phyloP scores from a whole-genome alignment of 2,888 invertebrate species.

The Brenthis hecate region DNA sequence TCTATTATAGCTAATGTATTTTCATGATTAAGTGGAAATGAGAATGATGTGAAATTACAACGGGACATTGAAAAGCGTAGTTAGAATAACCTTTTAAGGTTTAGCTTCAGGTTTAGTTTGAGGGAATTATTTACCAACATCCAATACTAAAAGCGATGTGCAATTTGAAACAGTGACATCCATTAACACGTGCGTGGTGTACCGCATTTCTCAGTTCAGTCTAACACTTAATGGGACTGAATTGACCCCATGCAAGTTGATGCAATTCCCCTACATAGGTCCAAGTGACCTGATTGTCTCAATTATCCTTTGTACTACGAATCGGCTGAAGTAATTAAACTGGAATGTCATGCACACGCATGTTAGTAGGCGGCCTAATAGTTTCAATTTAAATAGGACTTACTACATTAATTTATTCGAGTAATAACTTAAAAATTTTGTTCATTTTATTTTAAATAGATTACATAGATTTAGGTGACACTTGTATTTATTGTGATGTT shows the following conservation, averaged over 20 bases:
- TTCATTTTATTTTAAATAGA: too few relatives aligned
- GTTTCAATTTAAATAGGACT: conserved; percentile 6
- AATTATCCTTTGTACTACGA: conserved; percentile 25
- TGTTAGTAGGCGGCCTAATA: background rate
- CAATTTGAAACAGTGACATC: conserved; percentile 30
- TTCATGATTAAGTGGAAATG: too few relatives aligned
- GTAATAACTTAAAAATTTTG: too few relatives aligned
- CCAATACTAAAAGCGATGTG: conserved; percentile 11
- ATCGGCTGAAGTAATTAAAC: conserved; percentile 27
- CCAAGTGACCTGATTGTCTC: conserved; percentile 33
- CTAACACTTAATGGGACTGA: conserved; percentile 55
- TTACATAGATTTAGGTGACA: too few relatives aligned
- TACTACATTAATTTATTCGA: background rate
- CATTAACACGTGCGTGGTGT: conserved; percentile 47
- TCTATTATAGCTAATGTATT: too few relatives aligned
- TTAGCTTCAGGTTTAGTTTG: conserved; percentile 4
- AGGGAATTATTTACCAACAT: background rate
- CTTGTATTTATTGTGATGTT: too few relatives aligned
- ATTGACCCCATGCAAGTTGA: conserved; percentile 47
- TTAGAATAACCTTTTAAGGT: too few relatives aligned
- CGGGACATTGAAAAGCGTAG: too few relatives aligned
- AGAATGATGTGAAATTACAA: too few relatives aligned
- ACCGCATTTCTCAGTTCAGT: conserved; percentile 48
- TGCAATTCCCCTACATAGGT: conserved; percentile 25
- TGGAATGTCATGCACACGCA: conserved; percentile 23